A percentile compares a stretch with the other conserved stretches of the same genome.
These are phyloP conservation scores for Mungos mungo DNA, from an alignment of 2,113 vertebrate genomes.

Conservation along the genomic window DNA sequence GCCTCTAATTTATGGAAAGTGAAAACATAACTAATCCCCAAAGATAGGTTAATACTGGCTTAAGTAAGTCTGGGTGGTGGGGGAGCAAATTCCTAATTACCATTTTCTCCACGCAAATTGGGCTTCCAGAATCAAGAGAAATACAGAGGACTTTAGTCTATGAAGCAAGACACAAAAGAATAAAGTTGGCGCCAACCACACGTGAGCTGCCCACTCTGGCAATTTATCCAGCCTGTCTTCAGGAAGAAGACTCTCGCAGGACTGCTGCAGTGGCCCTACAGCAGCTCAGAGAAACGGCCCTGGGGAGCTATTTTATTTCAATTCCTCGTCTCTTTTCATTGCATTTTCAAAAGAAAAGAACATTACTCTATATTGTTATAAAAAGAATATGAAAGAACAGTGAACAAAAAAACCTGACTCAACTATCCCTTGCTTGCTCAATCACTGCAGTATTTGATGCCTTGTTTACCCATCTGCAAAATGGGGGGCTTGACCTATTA, in stretches of 20 bases:
- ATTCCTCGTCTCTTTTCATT: not conserved
- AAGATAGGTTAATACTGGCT: not conserved
- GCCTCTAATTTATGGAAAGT: conserved; percentile 55
- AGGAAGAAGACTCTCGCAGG: not conserved
- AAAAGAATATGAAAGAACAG: not conserved
- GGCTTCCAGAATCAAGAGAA: conserved; percentile 35
- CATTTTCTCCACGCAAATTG: conserved; percentile 18
- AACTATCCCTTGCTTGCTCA: not conserved
- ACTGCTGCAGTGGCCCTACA: not conserved
- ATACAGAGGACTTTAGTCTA: not conserved
- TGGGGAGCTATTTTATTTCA: not conserved
- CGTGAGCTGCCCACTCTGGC: not conserved
- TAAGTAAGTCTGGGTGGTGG: not conserved
- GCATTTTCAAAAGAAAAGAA: conserved; percentile 25
- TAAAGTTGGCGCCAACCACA: not conserved
- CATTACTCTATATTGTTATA: not conserved
- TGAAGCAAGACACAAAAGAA: not conserved
- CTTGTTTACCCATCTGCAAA: not conserved
- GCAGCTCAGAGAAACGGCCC: not conserved
- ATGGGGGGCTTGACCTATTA: not conserved
- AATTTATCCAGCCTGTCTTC: not conserved
- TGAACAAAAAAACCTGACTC: not conserved
- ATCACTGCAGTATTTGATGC: not conserved
- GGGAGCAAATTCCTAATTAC: not conserved
- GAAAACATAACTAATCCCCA: conserved; percentile 31